These are phyloP conservation scores for Pangasius macronema DNA, from an alignment of 2,797 vertebrate genomes.

Conservation along the genomic window DNA sequence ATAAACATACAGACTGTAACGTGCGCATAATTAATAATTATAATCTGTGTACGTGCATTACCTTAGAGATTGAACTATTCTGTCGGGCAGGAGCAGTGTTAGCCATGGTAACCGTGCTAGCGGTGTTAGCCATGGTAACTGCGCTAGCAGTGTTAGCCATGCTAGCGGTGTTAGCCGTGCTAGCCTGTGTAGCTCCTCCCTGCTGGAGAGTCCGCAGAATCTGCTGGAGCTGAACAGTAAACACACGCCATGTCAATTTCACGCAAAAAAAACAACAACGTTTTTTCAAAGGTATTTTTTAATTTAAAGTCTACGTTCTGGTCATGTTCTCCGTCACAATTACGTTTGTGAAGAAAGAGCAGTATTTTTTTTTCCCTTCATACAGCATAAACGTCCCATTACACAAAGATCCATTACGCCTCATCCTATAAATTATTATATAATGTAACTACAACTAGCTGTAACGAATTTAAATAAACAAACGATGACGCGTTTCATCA, in stretches of 20 bases:
- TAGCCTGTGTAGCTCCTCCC: constrained; percentile 66
- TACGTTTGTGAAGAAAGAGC: too few species aligned
- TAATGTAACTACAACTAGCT: too few species aligned
- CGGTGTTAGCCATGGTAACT: too few species aligned
- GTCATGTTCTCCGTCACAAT: too few species aligned
- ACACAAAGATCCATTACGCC: too few species aligned
- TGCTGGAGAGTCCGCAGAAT: constrained; percentile 96
- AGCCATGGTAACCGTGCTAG: background rate
- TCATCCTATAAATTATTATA: too few species aligned
- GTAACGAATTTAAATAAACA: too few species aligned
- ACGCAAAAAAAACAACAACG: background rate
- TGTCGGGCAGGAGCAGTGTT: constrained; percentile 75
- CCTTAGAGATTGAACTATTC: constrained; percentile 90
- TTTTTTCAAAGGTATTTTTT: too few species aligned
- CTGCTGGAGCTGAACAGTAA: constrained; percentile 82
- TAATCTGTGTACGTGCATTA: constrained; percentile 56
- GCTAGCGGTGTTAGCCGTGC: background rate
- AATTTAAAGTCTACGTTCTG: too few species aligned
- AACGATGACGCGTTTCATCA: too few species aligned
- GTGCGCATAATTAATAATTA: background rate
- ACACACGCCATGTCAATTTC: background rate
- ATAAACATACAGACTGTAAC: too few species aligned
- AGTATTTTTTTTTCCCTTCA: background rate
- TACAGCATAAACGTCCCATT: too few species aligned
- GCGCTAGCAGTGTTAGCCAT: background rate